Evolutionary conservation across 2,113 vertebrate species (phyloP).

Genomic region (Notarius lentiginosus): DNA sequence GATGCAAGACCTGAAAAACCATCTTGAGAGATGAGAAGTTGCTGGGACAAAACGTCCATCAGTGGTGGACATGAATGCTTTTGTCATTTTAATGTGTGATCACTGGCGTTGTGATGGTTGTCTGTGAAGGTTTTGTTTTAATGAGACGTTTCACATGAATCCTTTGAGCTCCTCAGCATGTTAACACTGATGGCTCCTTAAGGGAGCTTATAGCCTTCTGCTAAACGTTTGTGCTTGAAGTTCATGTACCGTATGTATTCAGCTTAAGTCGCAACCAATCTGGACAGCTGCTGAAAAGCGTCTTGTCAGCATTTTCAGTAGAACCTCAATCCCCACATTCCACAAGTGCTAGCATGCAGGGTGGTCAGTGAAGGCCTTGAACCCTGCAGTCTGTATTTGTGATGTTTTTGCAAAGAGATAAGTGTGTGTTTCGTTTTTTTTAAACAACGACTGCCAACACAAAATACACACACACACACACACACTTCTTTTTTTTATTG

Average conservation of each 20-base stretch:
- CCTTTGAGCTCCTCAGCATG: background rate
- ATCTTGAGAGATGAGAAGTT: background rate
- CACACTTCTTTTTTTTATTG: background rate
- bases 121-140: background rate
- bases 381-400: background rate
- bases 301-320: slow-evolving; percentile 17
- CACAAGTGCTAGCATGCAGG: background rate
- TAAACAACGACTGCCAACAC: background rate
- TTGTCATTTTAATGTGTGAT: background rate
- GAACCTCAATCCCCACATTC: slow-evolving; percentile 18
- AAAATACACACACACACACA: background rate
- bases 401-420: background rate
- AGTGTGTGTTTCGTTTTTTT: background rate
- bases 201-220: background rate
- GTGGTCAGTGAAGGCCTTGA: background rate
- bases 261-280: background rate
- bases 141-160: background rate
- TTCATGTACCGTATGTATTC: background rate
- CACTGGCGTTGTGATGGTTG: background rate
- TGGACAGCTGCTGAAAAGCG: slow-evolving; percentile 1
- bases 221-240: background rate
- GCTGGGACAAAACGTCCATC: background rate
- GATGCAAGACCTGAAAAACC: background rate
- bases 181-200: background rate
- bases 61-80: background rate